Conservation (phyloP, 2,113 vertebrate genomes). For the Bubo scandiacus region DNA sequence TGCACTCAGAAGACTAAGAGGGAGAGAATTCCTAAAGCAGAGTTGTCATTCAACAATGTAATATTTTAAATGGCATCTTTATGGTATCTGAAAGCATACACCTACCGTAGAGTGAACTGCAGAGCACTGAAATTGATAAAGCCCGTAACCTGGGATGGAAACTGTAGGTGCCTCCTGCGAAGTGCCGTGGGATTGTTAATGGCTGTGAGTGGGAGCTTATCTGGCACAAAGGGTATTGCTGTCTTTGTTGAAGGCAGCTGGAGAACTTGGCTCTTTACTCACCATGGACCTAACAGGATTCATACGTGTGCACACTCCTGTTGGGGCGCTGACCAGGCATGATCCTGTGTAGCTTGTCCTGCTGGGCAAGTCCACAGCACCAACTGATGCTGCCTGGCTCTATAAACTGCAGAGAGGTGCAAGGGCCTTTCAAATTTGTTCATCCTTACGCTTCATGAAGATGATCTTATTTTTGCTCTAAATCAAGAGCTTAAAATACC, state of each 20-base stretch:
- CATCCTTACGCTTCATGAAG: neutral
- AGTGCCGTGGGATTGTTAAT: neutral
- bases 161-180: neutral
- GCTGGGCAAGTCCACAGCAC: neutral
- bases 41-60: neutral
- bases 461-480: neutral
- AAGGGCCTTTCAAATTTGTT: neutral
- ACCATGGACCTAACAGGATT: neutral
- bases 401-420: neutral
- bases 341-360: neutral
- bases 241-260: neutral
- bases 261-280: neutral
- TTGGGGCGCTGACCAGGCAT: rapidly evolving
- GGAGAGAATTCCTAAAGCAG: neutral
- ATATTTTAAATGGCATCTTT: neutral
- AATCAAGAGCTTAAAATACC: neutral
- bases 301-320: rapidly evolving
- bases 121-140: neutral
- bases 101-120: neutral
- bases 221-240: neutral
- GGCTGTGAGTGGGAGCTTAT: neutral
- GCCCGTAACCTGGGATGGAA: neutral
- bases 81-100: neutral
- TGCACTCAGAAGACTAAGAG: neutral
- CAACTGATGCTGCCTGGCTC: neutral